phyloP scores from a whole-genome alignment of 2,797 vertebrate species.

The Malacoctenus gilli region DNA sequence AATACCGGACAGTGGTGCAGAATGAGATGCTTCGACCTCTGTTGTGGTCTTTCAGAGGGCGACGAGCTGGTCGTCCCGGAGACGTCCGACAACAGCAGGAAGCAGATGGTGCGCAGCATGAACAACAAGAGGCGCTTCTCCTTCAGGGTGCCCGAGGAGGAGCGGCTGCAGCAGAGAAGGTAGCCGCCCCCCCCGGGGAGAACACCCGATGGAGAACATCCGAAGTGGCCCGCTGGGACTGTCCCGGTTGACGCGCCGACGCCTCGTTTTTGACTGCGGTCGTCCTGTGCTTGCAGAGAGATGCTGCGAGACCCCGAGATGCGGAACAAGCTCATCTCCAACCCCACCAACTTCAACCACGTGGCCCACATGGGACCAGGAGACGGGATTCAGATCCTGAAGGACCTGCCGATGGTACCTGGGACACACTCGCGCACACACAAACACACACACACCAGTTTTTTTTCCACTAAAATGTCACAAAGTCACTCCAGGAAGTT shows the following conservation, averaged over 20 bases:
- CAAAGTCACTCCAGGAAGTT: no score
- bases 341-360: conserved; percentile 99
- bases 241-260: no score
- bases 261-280: no score
- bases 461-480: no score
- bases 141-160: conserved; percentile 95
- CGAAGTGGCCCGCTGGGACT: no score
- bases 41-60: conserved; percentile 84
- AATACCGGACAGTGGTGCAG: no score
- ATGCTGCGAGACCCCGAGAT: conserved; percentile 98
- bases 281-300: conserved; percentile 85
- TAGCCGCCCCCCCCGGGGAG: no score
- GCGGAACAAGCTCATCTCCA: conserved; percentile 99
- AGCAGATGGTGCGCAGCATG: conserved; percentile 97
- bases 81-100: conserved; percentile 96
- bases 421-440: conserved; percentile 73
- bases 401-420: conserved; percentile 97
- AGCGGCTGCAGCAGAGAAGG: conserved; percentile 95
- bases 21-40: no score
- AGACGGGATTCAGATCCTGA: conserved; percentile 97
- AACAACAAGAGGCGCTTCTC: conserved; percentile 97
- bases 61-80: conserved; percentile 98
- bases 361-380: conserved; percentile 99
- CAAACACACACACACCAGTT: neutral
- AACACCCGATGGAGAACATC: no score